Base-by-base conservation (phyloP, 2,888 invertebrate species). In the Temnothorax ravouxi region DNA sequence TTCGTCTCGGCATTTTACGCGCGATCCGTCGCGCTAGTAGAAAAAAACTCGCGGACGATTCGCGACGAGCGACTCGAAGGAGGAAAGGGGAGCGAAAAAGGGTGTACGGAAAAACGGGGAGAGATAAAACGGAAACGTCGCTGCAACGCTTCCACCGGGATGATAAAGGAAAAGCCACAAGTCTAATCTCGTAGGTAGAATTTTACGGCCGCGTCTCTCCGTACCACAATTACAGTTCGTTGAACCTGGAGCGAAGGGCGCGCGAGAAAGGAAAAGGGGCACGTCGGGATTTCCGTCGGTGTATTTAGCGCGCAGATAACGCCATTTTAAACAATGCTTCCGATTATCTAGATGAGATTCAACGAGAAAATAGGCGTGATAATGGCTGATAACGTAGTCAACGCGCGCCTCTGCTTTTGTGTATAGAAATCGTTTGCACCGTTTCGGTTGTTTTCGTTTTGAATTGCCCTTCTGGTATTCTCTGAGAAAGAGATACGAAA, bases 161-260 rank as follows among this genome's bases (percentile, higher is more conserved):
- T 88, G 86, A 86, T 86, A 82, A 52, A 80, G 66, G 83, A 81
- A 84, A 88, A 88, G 61, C 88, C 88, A 75, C 88, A 64, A 83
- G 50, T 80, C 21, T 82, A 88, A 88, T 88, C 87, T 86, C 56
- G 47, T 21, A 34, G 83, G 18, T 59, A 56, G 83, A 84, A 83
- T 83, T 88, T 88, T 88, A 88, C 81, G 87, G 76, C 18, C 9
- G 59, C 50, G 61, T 18, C 41, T 18, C 41, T 6, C n/a, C 50
- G 59, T 66, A 80, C 83, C 67, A 75, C 83, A 74, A 54, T 79
- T 64, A 50, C 54, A 74, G 89, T 85, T 79, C 89, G 79, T 88
- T 85, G 83, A 87, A 87, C 84, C 52, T 74, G 9, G 29, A 29
- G 56, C 47, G 47, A 72, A 80, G 59, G 72, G 79, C 59, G 79